Conservation (phyloP, 2,797 vertebrate species). For the Sebastes hubbsi region DNA sequence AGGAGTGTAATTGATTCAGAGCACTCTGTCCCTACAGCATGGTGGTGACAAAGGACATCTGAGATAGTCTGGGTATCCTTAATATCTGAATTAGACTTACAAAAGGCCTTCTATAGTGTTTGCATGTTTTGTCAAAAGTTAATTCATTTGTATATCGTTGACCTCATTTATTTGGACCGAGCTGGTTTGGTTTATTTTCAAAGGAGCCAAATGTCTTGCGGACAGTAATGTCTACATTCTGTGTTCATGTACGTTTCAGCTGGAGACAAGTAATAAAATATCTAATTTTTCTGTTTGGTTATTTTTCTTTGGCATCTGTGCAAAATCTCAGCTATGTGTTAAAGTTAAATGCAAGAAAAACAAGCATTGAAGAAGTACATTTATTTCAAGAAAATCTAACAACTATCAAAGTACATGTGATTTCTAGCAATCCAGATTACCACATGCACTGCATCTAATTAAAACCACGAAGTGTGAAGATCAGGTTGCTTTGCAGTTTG, state of each 20-base stretch:
- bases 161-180: background rate
- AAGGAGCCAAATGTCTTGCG: background rate
- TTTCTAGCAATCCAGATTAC: background rate
- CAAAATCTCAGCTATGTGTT: background rate
- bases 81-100: constrained; percentile 2
- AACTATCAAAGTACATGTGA: background rate
- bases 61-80: constrained; percentile 22
- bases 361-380: background rate
- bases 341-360: background rate
- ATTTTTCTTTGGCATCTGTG: background rate
- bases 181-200: background rate
- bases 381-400: no score
- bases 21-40: constrained; percentile 46
- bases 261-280: background rate
- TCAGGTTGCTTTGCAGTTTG: background rate
- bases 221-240: background rate
- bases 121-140: background rate
- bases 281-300: background rate
- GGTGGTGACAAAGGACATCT: constrained; percentile 6
- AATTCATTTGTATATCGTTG: background rate
- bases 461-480: background rate
- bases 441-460: background rate
- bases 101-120: background rate
- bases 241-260: background rate
- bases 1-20: constrained; percentile 75